A percentile compares a stretch with the other conserved stretches of the same genome.
These are phyloP conservation scores for Erynnis tages DNA, from an alignment of 2,888 invertebrate species.

Conservation along the genomic window DNA sequence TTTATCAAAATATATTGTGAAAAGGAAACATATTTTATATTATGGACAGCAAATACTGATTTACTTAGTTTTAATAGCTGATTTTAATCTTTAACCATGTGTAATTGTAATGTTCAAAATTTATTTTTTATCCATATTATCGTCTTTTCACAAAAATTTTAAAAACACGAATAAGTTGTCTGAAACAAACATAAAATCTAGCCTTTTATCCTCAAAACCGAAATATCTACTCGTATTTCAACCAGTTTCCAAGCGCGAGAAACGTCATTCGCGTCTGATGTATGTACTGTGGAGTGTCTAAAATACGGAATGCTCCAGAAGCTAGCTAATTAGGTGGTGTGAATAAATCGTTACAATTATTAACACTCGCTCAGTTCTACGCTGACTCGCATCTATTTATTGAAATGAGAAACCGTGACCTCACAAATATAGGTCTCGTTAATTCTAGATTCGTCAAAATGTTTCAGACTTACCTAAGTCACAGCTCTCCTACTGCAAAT, in stretches of 20 bases:
- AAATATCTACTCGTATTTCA: conserved; percentile 9
- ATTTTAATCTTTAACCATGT: no score
- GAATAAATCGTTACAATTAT: conserved; percentile 44
- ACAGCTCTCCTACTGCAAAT: neutral
- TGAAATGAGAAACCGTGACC: conserved; percentile 27
- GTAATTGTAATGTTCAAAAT: no score
- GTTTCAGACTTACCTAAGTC: no score
- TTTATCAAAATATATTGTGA: neutral
- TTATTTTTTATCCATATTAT: no score
- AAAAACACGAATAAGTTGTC: no score
- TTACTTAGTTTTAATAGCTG: no score
- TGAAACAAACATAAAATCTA: conserved; percentile 7
- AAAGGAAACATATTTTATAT: neutral
- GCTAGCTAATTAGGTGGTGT: conserved; percentile 43
- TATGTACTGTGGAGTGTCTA: conserved; percentile 7
- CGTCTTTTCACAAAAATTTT: no score
- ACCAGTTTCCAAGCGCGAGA: conserved; percentile 8
- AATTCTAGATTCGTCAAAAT: neutral
- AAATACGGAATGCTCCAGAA: conserved; percentile 36
- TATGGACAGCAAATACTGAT: neutral
- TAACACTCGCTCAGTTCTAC: conserved; percentile 30
- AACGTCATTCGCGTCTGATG: conserved; percentile 16
- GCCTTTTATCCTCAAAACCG: no score
- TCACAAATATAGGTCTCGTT: conserved; percentile 22
- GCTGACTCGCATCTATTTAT: conserved; percentile 24